A percentile compares a stretch with the other conserved stretches of the same genome.
These are phyloP conservation scores for Nipponacmea schrenckii DNA, from an alignment of 2,888 invertebrate species.

Conservation along the genomic window DNA sequence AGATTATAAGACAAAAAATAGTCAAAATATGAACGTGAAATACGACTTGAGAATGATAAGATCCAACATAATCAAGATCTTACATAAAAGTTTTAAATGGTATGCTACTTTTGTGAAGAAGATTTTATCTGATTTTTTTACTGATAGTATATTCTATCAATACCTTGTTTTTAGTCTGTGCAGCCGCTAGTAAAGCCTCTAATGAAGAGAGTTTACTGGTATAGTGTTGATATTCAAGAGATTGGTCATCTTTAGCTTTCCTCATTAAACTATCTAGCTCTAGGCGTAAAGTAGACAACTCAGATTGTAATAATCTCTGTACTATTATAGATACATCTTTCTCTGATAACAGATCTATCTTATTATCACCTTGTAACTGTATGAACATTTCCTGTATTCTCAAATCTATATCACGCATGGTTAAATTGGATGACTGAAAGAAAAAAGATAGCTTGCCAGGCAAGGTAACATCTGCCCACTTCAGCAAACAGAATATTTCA, in stretches of 20 bases:
- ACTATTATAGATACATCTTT: slow-evolving; percentile 41
- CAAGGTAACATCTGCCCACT: too few species aligned
- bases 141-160: too few species aligned
- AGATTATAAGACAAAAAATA: too few species aligned
- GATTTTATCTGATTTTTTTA: too few species aligned
- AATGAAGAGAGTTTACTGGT: not conserved
- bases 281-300: slow-evolving; percentile 30
- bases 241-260: slow-evolving; percentile 10
- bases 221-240: not conserved
- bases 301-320: slow-evolving; percentile 30
- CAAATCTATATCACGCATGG: slow-evolving; percentile 31
- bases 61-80: too few species aligned
- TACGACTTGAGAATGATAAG: too few species aligned
- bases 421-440: not conserved
- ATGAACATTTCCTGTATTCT: slow-evolving; percentile 42
- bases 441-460: not conserved
- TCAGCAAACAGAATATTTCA: too few species aligned
- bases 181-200: not conserved
- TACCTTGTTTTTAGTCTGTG: not conserved
- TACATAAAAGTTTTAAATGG: too few species aligned
- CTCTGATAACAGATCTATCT: slow-evolving; percentile 26
- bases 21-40: too few species aligned
- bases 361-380: slow-evolving; percentile 34
- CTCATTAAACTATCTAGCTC: slow-evolving; percentile 19
- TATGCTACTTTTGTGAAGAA: too few species aligned